Base-by-base conservation (phyloP, 1,140 invertebrate genomes). In the Sminthurinus signatus region DNA sequence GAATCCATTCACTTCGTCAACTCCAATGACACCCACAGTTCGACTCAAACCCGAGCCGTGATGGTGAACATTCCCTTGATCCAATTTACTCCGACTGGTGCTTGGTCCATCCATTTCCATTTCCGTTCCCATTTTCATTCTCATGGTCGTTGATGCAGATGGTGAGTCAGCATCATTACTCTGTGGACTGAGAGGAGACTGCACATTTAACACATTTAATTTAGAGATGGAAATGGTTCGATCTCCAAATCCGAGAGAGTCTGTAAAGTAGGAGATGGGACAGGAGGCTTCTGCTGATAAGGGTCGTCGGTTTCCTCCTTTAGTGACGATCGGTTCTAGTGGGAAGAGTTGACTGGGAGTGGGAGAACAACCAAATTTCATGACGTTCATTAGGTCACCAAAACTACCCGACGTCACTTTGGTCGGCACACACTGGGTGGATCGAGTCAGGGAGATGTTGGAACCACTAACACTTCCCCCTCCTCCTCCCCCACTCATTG, bases 341-440 rank as follows among this genome's bases (percentile, higher is more conserved):
- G 75, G 0, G 1, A 86, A 80, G 69, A 83, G 85, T 80, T 82
- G 85, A 66, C 79, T 82, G 1, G 86, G 80, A 69, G 83, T 84
- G 80, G 82, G 85, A 66, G 79, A 82, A 21, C 83, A 83, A 1
- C 68, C 72, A 70, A 85, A 88, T 70, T 82, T 84, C 73, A 85
- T 85, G 68, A 83, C 71, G 74, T 88, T 88, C 86, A 88, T 88
- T 68, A 88, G 75, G 75, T 88, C 86, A 4, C 86, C 86, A 42
- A 88, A 86, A 64, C 85, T 88, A 1, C 85, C 85, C 2, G 54
- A 44, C 21, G 4, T 27, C 42, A 39, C 63, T 27, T 57, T 57
- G 8, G 19, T 10, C 5, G 4, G 4, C 5, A 48, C 17, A 42
- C n/a, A 12, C 39, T n/a, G 14, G 17, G 29, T 31, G 5, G 14